phyloP scores from a whole-genome alignment of 2,113 vertebrate species.

The Pogonocichla stellata region DNA sequence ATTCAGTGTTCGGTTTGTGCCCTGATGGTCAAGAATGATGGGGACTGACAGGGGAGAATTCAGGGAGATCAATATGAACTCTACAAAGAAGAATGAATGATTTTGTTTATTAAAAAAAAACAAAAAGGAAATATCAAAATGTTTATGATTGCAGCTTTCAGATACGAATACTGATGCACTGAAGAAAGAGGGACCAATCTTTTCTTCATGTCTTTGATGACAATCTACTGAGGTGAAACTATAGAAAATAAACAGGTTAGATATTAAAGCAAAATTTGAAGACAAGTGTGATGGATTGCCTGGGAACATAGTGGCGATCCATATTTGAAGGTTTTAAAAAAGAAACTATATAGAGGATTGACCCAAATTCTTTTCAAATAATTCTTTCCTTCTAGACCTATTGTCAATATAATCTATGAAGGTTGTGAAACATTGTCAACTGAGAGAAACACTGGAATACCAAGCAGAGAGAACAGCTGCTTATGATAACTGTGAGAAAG shows the following conservation, averaged over 20 bases:
- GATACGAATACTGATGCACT: background rate
- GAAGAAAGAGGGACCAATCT: background rate
- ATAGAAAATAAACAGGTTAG: background rate
- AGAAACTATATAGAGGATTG: rapidly evolving
- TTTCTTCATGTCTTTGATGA: background rate
- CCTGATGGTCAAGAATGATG: background rate
- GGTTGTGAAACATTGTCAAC: rapidly evolving
- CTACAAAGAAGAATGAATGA: background rate
- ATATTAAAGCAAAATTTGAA: background rate
- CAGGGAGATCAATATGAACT: background rate
- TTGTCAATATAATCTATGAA: background rate
- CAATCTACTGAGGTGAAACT: background rate
- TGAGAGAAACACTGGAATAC: background rate
- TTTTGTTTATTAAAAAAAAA: background rate
- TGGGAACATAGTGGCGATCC: background rate
- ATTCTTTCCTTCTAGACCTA: background rate
- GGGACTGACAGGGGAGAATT: background rate
- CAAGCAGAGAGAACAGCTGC: background rate
- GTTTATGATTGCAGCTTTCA: background rate
- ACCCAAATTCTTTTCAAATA: background rate
- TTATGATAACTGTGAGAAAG: background rate
- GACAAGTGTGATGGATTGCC: background rate
- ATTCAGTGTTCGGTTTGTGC: background rate
- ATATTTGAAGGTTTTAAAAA: background rate
- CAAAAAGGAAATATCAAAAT: background rate